phyloP scores from a whole-genome alignment of 2,113 vertebrate species.

The Tupaia tana region DNA sequence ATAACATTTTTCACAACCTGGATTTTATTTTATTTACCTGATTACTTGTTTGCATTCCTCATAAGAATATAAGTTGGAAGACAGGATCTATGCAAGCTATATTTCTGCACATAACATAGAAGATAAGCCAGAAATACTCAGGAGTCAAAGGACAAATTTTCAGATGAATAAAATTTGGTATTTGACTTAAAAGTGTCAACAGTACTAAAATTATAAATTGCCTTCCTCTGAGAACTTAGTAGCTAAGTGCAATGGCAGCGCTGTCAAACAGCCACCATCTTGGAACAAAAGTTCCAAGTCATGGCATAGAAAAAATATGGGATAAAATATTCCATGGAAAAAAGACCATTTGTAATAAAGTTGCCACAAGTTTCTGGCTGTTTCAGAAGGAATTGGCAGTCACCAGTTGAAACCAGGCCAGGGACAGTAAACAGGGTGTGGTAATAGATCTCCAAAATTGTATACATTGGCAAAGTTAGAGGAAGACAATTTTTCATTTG shows the following conservation, averaged over 20 bases:
- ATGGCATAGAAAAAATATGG: neutral
- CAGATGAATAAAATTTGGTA: neutral
- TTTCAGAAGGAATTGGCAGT: conserved; percentile 38
- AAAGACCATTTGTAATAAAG: conserved; percentile 41
- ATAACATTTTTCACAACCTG: neutral
- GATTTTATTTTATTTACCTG: neutral
- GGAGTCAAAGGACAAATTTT: neutral
- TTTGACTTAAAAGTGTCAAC: conserved; percentile 28
- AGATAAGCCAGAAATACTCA: neutral
- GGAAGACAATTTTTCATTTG: conserved; percentile 39
- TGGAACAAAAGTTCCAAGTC: conserved; percentile 30
- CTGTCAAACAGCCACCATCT: neutral
- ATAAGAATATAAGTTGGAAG: neutral
- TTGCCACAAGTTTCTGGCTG: conserved; percentile 24
- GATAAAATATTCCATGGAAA: conserved; percentile 26
- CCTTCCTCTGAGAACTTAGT: neutral
- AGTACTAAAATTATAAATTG: neutral
- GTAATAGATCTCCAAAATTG: neutral
- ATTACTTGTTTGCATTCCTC: neutral
- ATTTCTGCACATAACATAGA: neutral
- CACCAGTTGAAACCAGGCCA: conserved; percentile 29
- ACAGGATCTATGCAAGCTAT: neutral
- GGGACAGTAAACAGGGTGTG: conserved; percentile 24
- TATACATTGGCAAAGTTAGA: conserved; percentile 26
- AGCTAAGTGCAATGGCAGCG: neutral